Base-by-base conservation (phyloP, 2,888 invertebrate genomes). In the Ernsta delagoae region DNA sequence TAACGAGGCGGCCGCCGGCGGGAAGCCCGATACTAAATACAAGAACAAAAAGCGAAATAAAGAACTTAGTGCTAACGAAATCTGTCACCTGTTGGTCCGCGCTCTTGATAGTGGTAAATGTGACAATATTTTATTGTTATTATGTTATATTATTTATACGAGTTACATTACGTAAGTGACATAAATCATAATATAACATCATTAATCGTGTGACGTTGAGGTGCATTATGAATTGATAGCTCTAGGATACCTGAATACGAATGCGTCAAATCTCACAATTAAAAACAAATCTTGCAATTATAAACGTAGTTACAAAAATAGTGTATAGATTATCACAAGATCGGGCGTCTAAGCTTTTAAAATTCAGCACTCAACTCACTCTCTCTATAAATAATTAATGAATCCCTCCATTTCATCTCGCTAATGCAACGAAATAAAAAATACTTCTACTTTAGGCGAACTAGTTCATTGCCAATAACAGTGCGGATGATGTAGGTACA, bases 41-140 rank as follows among this genome's bases (percentile, higher is more conserved):
- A 67, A 76, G 62, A 68, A 62, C 64, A 76, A 72, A 70, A 68
- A 75, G 41, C 70, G 53, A 67, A 79, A 74, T n/a, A 74, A 79
- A 41, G 86, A 88, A 73, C 82, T 90, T n/a, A 89, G 85, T 74
- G 90, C 90, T 67, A 83, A 81, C 73, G 87, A 92, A 79, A 88
- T 93, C 66, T 89, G 87, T 36, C 87, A 83, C 77, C 78, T 92
- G 68, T 77, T 94, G 73, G 83, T 92, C 48, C 78, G 84, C 69
- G 90, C 92, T 70, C 92, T 92, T 50, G 88, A 92, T 75, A 84
- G 80, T 73, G 92, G 93, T 93, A 83, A 83, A 82, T 79, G 53
- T 8, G 16, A 7, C 8, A 24, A 50, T 6, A n/a, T 48, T 39
- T 24, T 24, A 24, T 24, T 24, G 24, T 1, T 24, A 24, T 24